Conservation (phyloP, 2,797 vertebrate genomes). For the Brachyalestes nurse region DNA sequence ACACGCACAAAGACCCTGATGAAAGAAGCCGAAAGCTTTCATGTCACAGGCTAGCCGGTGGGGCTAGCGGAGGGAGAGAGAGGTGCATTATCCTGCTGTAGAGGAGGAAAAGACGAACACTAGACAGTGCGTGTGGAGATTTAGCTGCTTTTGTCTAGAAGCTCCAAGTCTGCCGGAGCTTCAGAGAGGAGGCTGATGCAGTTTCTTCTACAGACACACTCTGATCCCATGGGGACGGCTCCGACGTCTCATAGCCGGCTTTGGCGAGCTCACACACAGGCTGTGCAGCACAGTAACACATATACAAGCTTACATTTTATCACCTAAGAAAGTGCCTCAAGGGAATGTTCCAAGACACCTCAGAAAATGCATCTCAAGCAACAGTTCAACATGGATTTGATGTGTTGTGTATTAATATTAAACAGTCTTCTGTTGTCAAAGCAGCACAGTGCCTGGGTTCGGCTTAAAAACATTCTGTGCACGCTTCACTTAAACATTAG, state of each 20-base stretch:
- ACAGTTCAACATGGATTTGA: constrained; percentile 39
- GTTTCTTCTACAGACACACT: constrained; percentile 61
- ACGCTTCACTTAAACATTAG: not conserved
- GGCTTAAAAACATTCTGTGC: not conserved
- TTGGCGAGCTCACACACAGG: not conserved
- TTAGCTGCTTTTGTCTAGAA: constrained; percentile 48
- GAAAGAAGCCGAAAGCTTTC: constrained; percentile 45
- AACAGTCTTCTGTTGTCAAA: constrained; percentile 20
- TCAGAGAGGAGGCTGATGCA: constrained; percentile 63
- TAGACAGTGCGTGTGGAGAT: constrained; percentile 34
- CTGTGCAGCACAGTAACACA: constrained; percentile 1
- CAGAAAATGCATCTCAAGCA: constrained; percentile 29
- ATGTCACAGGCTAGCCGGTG: constrained; percentile 17
- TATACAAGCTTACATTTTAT: not conserved
- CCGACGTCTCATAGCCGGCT: constrained; percentile 33
- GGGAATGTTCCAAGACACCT: constrained; percentile 18
- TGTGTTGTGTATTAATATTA: constrained; percentile 47
- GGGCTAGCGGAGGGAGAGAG: constrained; percentile 5
- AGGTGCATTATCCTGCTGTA: constrained; percentile 47
- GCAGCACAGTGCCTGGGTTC: not conserved
- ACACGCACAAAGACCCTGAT: constrained; percentile 22
- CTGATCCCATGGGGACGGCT: constrained; percentile 61
- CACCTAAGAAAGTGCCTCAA: constrained; percentile 23
- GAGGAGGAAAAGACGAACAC: constrained; percentile 14
- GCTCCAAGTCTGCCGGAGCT: constrained; percentile 43